Conservation (phyloP, 2,113 vertebrate species). For the Zosterops lateralis region DNA sequence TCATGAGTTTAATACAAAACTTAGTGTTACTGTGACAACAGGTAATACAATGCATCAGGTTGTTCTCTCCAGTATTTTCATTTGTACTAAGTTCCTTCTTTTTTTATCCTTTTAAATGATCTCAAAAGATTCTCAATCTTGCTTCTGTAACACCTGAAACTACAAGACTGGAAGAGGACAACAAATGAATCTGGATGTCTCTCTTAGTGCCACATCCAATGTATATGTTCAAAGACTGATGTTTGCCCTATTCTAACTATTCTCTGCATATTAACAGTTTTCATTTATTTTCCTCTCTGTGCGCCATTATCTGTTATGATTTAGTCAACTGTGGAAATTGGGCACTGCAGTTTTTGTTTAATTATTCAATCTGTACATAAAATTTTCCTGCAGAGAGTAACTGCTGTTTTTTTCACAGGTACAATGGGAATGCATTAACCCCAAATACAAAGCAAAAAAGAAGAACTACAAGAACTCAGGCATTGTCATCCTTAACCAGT, state of each 20-base stretch:
- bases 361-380: not conserved
- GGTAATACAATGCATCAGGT: not conserved
- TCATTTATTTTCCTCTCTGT: not conserved
- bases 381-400: not conserved
- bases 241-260: not conserved
- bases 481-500: conserved; percentile 93
- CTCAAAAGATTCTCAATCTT: not conserved
- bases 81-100: not conserved
- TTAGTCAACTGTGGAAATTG: not conserved
- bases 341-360: not conserved
- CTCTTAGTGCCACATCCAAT: not conserved
- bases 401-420: conserved; percentile 75
- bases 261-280: not conserved
- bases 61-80: not conserved
- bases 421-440: conserved; percentile 96
- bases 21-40: not conserved
- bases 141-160: not conserved
- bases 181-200: not conserved
- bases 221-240: not conserved
- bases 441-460: conserved; percentile 96
- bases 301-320: not conserved
- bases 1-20: not conserved
- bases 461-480: conserved; percentile 98
- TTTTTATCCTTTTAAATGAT: not conserved
- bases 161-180: not conserved